These are phyloP conservation scores for Hippocampus kuda DNA, from an alignment of 2,797 vertebrate species.

Conservation along the genomic window DNA sequence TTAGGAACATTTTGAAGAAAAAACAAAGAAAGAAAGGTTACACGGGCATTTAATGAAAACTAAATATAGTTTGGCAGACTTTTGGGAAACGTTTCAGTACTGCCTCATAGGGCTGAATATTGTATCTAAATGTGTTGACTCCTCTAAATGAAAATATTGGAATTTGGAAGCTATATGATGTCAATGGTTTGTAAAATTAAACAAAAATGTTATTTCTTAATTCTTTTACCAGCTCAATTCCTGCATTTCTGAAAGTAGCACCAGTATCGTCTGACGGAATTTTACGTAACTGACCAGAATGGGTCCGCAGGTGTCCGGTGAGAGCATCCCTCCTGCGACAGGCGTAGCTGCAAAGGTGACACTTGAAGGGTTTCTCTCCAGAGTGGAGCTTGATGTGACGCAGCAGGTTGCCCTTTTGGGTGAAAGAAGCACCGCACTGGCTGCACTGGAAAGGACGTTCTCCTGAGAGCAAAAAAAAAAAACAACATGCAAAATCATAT, in stretches of 20 bases:
- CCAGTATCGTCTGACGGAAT: neutral
- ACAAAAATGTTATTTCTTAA: too few relatives aligned
- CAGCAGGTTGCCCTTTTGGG: slow-evolving; percentile 96
- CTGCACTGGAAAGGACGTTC: slow-evolving; percentile 97
- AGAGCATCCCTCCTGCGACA: slow-evolving; percentile 97
- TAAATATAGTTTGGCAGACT: neutral
- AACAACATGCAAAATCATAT: slow-evolving; percentile 25
- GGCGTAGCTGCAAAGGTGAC: slow-evolving; percentile 97
- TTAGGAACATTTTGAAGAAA: too few relatives aligned
- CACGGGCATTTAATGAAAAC: neutral
- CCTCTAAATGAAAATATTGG: neutral
- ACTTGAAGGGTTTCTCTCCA: slow-evolving; percentile 98
- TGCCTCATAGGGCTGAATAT: neutral
- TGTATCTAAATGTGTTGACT: neutral
- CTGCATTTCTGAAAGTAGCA: too few relatives aligned
- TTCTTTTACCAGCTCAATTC: too few relatives aligned
- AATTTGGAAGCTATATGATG: neutral
- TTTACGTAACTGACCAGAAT: slow-evolving; percentile 76
- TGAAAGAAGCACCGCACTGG: slow-evolving; percentile 97
- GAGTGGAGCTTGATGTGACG: slow-evolving; percentile 98
- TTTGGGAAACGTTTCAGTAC: neutral
- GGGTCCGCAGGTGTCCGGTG: slow-evolving; percentile 91
- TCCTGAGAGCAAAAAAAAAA: slow-evolving; percentile 60
- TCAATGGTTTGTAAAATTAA: too few relatives aligned
- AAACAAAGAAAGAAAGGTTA: too few relatives aligned